Conservation (phyloP, 2,888 invertebrate genomes). For the Hecatera dysodea region DNA sequence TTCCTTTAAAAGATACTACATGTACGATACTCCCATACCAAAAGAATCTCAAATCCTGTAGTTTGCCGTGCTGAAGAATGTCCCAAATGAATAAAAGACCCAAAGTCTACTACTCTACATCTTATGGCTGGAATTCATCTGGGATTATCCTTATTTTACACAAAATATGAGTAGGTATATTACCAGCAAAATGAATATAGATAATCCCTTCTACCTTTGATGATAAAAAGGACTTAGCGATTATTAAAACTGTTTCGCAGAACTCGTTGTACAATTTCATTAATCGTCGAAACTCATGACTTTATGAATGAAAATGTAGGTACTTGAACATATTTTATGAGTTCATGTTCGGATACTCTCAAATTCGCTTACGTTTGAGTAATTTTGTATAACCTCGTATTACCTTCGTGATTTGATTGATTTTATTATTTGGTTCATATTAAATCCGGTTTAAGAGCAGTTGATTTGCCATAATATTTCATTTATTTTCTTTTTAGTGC, state of each 20-base stretch:
- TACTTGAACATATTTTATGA: neutral
- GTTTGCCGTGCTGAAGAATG: neutral
- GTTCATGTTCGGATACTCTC: neutral
- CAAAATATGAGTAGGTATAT: neutral
- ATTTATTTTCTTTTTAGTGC: too few species aligned
- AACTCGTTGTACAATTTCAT: neutral
- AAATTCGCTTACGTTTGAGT: neutral
- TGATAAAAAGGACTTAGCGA: neutral
- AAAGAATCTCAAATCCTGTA: too few species aligned
- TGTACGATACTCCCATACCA: too few species aligned
- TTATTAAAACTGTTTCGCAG: slow-evolving; percentile 12
- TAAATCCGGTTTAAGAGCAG: too few species aligned
- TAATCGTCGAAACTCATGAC: neutral
- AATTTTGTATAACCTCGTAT: neutral
- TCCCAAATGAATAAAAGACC: neutral
- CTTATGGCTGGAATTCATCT: neutral
- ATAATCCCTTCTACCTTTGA: neutral
- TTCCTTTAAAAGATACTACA: too few species aligned
- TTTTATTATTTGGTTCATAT: too few species aligned
- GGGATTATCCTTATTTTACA: neutral
- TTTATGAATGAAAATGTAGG: neutral
- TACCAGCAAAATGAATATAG: neutral
- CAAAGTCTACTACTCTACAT: neutral
- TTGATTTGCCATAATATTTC: too few species aligned
- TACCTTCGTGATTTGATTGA: neutral